Evolutionary conservation across 2,113 vertebrate genomes (phyloP), one percentile per base, ranked within the genome.

Genomic region (Cyprinodon tularosa): DNA sequence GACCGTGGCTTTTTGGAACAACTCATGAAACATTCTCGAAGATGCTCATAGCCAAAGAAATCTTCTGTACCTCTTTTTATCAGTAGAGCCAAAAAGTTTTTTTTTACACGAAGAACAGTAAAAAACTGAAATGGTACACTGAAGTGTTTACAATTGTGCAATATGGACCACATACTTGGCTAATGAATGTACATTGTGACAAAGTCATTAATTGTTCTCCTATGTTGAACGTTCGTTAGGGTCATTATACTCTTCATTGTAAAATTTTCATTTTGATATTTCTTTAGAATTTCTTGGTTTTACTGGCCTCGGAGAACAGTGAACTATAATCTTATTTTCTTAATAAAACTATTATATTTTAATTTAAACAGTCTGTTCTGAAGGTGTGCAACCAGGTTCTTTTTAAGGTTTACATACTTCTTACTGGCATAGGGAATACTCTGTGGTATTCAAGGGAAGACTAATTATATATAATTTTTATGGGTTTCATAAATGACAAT

Each of bases 61-160:
- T 38, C 77, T 76, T 37, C 78, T 85, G 74, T 88, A 85, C 86
- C 83, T 90, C 78, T 79, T 77, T 40, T 42, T 57, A 68, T 83
- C 42, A 80, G 10, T 78, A 88, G 93, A 90, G 88, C 86, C 86
- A 85, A 86, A 90, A 89, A 84, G 57, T 79, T 78, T 29, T 29
- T 29, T 29, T 87, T 76, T 53, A 50, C 44, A 89, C 90, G 92
- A 68, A 62, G 38, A 29, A 47, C 44, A 94, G 94, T 94, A 94
- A 94, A 93, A 74, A 42, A 82, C 66, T 57, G 14, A 81, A 72
- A 88, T 93, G 90, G 88, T 90, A 74, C 89, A 89, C 92, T 94
- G 89, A 87, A 93, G 93, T 89, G 86, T 91, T 94, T 93, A 93
- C 94, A 90, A 76, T 78, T 91, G 96, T 97, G 96, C 96, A 98